Base-by-base conservation (phyloP, 2,888 invertebrate genomes). In the Leptopilina drosophilae region DNA sequence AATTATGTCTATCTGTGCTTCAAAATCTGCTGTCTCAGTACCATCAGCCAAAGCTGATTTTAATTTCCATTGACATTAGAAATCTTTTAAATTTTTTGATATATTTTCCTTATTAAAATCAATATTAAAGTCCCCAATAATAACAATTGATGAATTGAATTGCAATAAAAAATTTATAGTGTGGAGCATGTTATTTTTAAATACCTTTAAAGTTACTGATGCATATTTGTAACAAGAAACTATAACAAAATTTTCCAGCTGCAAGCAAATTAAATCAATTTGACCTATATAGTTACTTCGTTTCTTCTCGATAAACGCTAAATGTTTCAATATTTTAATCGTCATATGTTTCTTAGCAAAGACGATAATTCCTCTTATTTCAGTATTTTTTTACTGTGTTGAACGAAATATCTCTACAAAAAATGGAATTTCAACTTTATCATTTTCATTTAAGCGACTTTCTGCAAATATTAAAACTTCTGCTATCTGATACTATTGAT, bases 381-480 rank as follows among this genome's bases (percentile, higher is more conserved):
- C 33, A 33, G 33, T 33, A 2, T 33, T 33, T 33, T 33, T 33
- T 33, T 1, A 33, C 33, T 33, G 33, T 33, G 33, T 33, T 33
- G 33, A 33, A 33, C 33, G 33, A 33, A 33, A 33, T 33, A 33
- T 33, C 33, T 33, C 33, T 33, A 33, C 33, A 33, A 33, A 33
- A 33, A 2, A 33, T 33, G 33, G 33, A 33, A 33, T 33, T 33
- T 33, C 33, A 33, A 33, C 33, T 33, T 1, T 33, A 33, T 33
- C 33, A 2, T 33, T 33, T 33, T 33, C 33, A 7, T 64, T 15
- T 64, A 64, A 64, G 5, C 20, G 64, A 11, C 59, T 67, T 77
- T 77, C 77, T 5, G 59, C 53, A 59, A 77, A 77, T 66, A 65
- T 77, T 53, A 77, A 56, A n/a, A 66, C 15, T 11, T 77, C 67